phyloP scores from a whole-genome alignment of 2,113 vertebrate genomes.

The Smithornis capensis region DNA sequence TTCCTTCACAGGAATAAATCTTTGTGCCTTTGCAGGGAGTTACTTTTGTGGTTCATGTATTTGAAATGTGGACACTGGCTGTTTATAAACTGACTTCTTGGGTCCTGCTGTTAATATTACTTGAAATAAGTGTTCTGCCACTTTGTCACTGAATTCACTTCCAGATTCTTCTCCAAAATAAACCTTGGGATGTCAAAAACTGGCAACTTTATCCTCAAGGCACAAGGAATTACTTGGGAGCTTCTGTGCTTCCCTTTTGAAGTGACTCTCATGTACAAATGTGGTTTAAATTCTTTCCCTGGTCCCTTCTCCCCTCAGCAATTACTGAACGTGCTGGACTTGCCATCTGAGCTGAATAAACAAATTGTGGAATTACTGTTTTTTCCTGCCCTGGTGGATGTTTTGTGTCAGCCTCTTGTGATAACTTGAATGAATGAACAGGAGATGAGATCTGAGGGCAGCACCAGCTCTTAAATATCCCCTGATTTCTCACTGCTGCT shows the following conservation, averaged over 20 bases:
- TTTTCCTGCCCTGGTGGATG: not conserved
- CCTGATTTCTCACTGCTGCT: constrained; percentile 1
- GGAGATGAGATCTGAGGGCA: not conserved
- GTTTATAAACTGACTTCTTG: not conserved
- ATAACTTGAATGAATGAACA: constrained; percentile 2
- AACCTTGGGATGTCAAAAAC: not conserved
- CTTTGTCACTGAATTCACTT: not conserved
- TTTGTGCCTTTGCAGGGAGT: not conserved
- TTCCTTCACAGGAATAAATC: not conserved
- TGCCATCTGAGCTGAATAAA: constrained; percentile 4
- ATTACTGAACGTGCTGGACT: not conserved
- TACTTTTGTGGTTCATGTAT: rapidly evolving
- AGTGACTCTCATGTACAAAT: not conserved
- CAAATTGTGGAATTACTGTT: not conserved
- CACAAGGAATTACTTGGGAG: not conserved
- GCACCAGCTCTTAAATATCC: not conserved
- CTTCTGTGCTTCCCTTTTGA: not conserved
- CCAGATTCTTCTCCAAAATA: not conserved
- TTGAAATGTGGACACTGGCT: not conserved
- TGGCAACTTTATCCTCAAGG: rapidly evolving
- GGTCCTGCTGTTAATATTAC: not conserved
- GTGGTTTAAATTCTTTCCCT: not conserved
- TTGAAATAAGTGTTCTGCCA: not conserved
- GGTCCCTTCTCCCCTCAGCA: not conserved
- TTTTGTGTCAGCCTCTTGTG: constrained; percentile 3